These are phyloP conservation scores for Heliconius eleuchia DNA, from an alignment of 1,140 invertebrate species.

Conservation along the genomic window DNA sequence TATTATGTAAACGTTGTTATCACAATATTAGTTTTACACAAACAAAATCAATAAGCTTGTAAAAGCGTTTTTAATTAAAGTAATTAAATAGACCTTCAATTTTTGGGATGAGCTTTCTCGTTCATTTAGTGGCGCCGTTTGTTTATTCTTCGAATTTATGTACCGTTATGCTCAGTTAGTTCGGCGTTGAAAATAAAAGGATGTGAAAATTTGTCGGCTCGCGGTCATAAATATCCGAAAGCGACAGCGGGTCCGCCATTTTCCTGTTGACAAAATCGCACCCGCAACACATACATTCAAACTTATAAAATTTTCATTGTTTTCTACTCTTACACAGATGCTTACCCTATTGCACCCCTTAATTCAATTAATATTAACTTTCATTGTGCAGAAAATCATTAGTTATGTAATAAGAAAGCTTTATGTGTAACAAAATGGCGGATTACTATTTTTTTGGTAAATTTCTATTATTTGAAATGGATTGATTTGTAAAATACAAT, in stretches of 20 bases:
- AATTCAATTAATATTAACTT: neutral
- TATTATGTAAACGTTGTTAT: too few relatives aligned
- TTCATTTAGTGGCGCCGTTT: constrained; percentile 43
- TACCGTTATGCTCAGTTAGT: constrained; percentile 66
- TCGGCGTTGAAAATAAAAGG: constrained; percentile 64
- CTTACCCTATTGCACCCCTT: constrained; percentile 17
- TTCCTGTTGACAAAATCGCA: constrained; percentile 76
- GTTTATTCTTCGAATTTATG: constrained; percentile 59
- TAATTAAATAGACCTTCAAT: constrained; percentile 36
- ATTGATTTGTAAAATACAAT: too few relatives aligned
- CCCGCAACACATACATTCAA: constrained; percentile 72
- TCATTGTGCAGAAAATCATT: neutral
- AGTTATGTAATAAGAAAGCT: neutral
- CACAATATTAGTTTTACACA: neutral
- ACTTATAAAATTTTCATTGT: constrained; percentile 74
- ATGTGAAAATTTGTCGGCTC: constrained; percentile 73
- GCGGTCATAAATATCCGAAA: constrained; percentile 71
- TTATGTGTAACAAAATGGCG: too few relatives aligned
- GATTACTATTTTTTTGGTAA: too few relatives aligned
- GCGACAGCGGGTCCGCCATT: constrained; percentile 71
- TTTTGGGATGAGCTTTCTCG: constrained; percentile 43
- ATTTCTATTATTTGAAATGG: too few relatives aligned
- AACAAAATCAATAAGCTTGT: neutral
- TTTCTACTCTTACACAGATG: constrained; percentile 52
- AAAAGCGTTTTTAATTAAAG: constrained; percentile 10